Conservation (phyloP, 1,140 invertebrate genomes). For the Drosophila lowei region DNA sequence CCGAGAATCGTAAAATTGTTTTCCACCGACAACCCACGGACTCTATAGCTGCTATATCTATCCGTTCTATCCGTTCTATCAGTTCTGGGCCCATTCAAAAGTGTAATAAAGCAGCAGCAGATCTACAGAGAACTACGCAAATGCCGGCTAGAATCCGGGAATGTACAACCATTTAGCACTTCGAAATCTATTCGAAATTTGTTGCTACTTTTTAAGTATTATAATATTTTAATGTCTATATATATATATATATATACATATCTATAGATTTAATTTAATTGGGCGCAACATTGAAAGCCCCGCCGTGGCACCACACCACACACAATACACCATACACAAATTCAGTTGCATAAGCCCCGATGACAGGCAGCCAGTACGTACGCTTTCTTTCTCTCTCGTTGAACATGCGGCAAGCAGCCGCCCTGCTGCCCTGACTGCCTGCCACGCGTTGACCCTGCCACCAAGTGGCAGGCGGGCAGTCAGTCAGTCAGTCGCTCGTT, state of each 20-base stretch:
- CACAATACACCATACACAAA: conserved; percentile 30
- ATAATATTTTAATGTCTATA: conserved; percentile 59
- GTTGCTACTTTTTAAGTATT: conserved; percentile 15
- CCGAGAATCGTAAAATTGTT: conserved; percentile 72
- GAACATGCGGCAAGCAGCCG: conserved; percentile 11
- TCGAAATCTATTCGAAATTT: conserved; percentile 32
- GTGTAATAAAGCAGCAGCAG: conserved; percentile 64
- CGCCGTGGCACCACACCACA: conserved; percentile 4
- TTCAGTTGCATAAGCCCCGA: conserved; percentile 69
- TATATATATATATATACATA: conserved; percentile 47
- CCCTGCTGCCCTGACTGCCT: conserved; percentile 34
- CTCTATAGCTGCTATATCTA: too few relatives aligned
- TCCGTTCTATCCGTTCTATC: too few relatives aligned
- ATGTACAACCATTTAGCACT: conserved; percentile 61
- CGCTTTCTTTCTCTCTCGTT: neutral
- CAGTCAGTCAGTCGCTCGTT: conserved; percentile 19
- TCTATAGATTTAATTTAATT: conserved; percentile 57
- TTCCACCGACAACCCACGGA: conserved; percentile 46
- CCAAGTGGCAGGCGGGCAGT: neutral
- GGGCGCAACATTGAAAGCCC: conserved; percentile 39
- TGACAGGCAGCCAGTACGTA: conserved; percentile 48
- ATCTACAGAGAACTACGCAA: conserved; percentile 51
- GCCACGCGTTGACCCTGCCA: conserved; percentile 77
- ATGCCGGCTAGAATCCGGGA: conserved; percentile 40
- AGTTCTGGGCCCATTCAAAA: conserved; percentile 4